These are phyloP conservation scores for Branchellion lobata DNA, from an alignment of 2,888 invertebrate genomes.

Conservation along the genomic window DNA sequence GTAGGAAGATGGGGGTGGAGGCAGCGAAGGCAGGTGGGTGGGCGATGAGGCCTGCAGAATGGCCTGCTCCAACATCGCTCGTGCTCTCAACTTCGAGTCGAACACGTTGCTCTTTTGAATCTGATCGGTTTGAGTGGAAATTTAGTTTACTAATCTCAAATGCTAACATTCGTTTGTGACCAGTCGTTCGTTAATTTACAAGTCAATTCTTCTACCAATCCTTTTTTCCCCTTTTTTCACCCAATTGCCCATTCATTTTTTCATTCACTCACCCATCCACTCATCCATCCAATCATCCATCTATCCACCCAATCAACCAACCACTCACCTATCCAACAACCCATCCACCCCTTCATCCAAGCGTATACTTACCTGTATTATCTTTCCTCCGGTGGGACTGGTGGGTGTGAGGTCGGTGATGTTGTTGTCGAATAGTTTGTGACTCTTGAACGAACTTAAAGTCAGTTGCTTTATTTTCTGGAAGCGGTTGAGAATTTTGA, in stretches of 20 bases:
- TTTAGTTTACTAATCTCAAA: too few relatives aligned
- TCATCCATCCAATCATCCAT: too few relatives aligned
- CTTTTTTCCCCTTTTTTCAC: too few relatives aligned
- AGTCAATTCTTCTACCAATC: too few relatives aligned
- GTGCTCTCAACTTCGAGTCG: constrained; percentile 80
- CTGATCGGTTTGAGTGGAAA: constrained; percentile 6
- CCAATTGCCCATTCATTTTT: too few relatives aligned
- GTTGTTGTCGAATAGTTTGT: constrained; percentile 8
- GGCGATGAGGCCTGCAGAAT: constrained; percentile 68
- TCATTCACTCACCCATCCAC: too few relatives aligned
- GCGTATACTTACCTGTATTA: constrained; percentile 49
- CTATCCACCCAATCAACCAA: too few relatives aligned
- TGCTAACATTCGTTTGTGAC: too few relatives aligned
- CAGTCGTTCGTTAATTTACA: too few relatives aligned
- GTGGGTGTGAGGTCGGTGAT: constrained; percentile 44
- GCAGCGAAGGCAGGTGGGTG: not conserved
- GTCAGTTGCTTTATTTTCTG: constrained; percentile 38
- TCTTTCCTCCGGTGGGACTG: constrained; percentile 52
- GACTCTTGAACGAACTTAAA: constrained; percentile 9
- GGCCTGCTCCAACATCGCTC: constrained; percentile 78
- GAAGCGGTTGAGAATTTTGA: not conserved
- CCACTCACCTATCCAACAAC: too few relatives aligned
- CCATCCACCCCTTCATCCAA: too few relatives aligned
- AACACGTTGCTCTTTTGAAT: constrained; percentile 17
- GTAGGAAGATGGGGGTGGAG: not conserved